Percentiles rank a stretch among this genome's conserved stretches.
phyloP scores from a whole-genome alignment of 1,140 invertebrate species.

The Euura lappo region DNA sequence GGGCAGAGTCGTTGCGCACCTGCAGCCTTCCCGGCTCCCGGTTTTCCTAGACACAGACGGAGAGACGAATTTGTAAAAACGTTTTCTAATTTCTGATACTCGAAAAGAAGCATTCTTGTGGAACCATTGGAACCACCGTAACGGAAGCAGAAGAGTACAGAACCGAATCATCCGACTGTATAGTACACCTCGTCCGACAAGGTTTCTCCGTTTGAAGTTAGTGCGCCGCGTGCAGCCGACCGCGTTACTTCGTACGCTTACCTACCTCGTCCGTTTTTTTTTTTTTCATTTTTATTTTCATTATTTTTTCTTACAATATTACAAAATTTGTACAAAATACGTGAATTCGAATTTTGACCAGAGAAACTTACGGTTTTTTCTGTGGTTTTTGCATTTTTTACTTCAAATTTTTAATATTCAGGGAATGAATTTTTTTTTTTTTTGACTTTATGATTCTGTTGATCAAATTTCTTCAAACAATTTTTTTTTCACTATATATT shows the following conservation, averaged over 20 bases:
- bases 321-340: no score
- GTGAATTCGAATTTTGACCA: no score
- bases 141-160: constrained; percentile 3
- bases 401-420: no score
- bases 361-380: no score
- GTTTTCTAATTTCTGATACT: neutral
- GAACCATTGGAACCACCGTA: constrained; percentile 1
- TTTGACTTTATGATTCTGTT: no score
- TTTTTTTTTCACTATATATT: no score
- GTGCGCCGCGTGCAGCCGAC: constrained; percentile 5
- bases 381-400: no score
- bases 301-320: neutral
- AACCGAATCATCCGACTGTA: neutral
- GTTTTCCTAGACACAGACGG: no score
- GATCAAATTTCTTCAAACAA: no score
- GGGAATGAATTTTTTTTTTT: no score
- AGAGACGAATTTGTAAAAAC: neutral
- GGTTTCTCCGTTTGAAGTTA: neutral
- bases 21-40: no score
- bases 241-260: neutral
- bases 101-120: constrained; percentile 1
- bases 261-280: neutral
- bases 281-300: neutral
- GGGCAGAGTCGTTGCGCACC: no score
- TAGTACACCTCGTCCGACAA: neutral